Conservation (phyloP, 2,113 vertebrate species). For the Elgaria multicarinata region DNA sequence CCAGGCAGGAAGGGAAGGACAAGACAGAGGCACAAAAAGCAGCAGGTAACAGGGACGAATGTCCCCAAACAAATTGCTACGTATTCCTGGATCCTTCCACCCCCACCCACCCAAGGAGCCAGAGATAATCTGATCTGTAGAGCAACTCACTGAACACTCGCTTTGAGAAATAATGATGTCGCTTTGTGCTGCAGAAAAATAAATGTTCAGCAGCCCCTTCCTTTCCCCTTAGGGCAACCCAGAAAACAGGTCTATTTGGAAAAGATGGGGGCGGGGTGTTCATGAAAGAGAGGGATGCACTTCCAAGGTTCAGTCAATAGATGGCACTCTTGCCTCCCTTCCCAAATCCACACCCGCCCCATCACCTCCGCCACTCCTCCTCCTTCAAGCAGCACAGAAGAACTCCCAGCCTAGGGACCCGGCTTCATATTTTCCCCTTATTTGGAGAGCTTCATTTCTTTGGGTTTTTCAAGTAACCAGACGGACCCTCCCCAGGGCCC, state of each 20-base stretch:
- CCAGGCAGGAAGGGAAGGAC: background rate
- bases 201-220: background rate
- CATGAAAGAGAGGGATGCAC: background rate
- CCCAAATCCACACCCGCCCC: background rate
- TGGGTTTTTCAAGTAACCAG: slow-evolving; percentile 34
- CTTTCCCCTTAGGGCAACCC: no score
- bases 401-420: slow-evolving; percentile 2
- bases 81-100: background rate
- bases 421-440: slow-evolving; percentile 49
- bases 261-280: background rate
- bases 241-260: background rate
- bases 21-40: background rate
- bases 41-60: background rate
- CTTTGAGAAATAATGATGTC: background rate
- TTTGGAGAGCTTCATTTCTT: slow-evolving; percentile 40
- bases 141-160: no score
- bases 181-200: background rate
- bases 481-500: slow-evolving; percentile 25
- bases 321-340: slow-evolving; percentile 8
- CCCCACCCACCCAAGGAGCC: background rate
- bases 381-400: background rate
- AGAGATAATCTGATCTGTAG: background rate
- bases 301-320: slow-evolving; percentile 3
- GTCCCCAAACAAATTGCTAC: background rate
- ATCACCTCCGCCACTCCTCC: background rate